Conservation (phyloP, 2,113 vertebrate species). For the Mohoua ochrocephala region DNA sequence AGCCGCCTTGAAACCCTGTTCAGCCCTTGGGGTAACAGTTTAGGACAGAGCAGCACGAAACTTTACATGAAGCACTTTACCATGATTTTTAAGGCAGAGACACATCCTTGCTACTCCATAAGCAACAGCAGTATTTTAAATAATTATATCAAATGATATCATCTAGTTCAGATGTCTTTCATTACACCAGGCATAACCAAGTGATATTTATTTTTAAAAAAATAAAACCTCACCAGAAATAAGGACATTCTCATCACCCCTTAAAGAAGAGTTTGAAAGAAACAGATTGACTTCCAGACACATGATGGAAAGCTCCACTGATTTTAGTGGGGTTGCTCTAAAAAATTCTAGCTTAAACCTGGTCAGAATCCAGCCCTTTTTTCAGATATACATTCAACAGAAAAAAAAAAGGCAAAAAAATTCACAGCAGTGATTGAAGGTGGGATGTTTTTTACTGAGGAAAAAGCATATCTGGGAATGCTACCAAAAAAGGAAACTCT, state of each 20-base stretch:
- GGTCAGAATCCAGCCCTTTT: background rate
- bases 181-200: background rate
- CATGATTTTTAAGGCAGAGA: background rate
- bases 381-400: background rate
- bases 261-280: background rate
- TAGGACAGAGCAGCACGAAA: background rate
- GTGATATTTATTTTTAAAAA: background rate
- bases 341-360: background rate
- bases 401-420: background rate
- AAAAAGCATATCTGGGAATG: background rate
- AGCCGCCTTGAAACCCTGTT: background rate
- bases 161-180: background rate
- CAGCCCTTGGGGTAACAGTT: background rate
- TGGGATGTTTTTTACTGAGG: background rate
- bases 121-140: background rate
- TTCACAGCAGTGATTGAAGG: background rate
- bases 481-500: background rate
- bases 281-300: background rate
- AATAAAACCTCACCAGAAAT: background rate
- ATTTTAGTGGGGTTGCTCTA: background rate
- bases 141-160: background rate
- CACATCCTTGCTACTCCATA: background rate
- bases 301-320: background rate
- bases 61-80: background rate
- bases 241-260: background rate